Evolutionary conservation across 2,797 vertebrate species (phyloP).

Genomic region (Ambastaia sidthimunki): DNA sequence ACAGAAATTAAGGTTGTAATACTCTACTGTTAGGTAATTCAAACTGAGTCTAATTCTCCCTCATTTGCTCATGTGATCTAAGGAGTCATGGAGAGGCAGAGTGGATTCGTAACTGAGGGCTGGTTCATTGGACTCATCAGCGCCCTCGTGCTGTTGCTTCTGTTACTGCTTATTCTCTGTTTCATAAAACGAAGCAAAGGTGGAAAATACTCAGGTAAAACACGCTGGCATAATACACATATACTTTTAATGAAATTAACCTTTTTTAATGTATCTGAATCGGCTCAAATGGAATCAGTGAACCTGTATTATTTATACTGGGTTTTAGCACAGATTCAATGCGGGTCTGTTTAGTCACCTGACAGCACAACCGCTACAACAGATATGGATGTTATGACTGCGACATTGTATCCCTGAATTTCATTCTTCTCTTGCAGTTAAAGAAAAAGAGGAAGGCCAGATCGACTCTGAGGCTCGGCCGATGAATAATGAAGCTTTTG

Average conservation of each 20-base stretch:
- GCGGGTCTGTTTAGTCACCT: background rate
- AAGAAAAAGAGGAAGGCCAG: slow-evolving; percentile 95
- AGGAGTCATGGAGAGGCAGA: slow-evolving; percentile 67
- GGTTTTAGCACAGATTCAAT: background rate
- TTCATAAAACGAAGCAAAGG: slow-evolving; percentile 93
- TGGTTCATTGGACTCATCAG: slow-evolving; percentile 92
- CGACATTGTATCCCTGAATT: slow-evolving; percentile 28
- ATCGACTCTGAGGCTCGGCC: slow-evolving; percentile 92
- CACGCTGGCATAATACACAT: background rate
- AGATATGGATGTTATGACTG: background rate
- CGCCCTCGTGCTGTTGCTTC: slow-evolving; percentile 82
- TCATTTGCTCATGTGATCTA: background rate
- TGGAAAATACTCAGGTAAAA: slow-evolving; percentile 89
- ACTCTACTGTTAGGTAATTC: background rate
- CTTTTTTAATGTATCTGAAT: background rate
- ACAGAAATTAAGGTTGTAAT: no score
- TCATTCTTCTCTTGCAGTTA: slow-evolving; percentile 77
- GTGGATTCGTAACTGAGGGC: slow-evolving; percentile 83
- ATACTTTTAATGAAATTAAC: background rate
- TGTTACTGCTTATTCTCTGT: slow-evolving; percentile 88
- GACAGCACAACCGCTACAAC: background rate
- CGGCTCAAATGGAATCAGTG: background rate
- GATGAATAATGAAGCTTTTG: slow-evolving; percentile 94
- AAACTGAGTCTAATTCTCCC: background rate
- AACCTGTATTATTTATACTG: background rate